A percentile compares a stretch with the other conserved stretches of the same genome.
Conservation (phyloP, 2,113 vertebrate species). For the Mustelus asterias region DNA sequence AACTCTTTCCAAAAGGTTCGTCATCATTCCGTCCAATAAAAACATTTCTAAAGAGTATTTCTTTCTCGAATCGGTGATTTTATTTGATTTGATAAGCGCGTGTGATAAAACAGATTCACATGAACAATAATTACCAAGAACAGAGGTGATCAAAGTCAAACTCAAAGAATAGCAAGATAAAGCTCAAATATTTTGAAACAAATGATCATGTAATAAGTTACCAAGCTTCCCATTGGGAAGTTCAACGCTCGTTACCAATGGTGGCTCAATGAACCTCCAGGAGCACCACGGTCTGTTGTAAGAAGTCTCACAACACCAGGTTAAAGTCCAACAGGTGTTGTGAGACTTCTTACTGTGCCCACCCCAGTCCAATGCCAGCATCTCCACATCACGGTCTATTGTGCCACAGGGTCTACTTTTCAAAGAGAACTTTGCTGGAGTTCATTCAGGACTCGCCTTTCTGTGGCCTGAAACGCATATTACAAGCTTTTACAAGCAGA, state of each 20-base stretch:
- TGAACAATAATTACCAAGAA: not conserved
- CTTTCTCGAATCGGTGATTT: not conserved
- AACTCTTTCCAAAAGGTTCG: not conserved
- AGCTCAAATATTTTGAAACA: not conserved
- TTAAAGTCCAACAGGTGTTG: too few species aligned
- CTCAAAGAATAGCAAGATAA: not conserved
- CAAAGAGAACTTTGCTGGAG: not conserved
- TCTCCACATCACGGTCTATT: not conserved
- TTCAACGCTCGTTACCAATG: not conserved
- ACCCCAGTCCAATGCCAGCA: too few species aligned
- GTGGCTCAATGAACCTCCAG: not conserved
- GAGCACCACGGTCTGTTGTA: too few species aligned
- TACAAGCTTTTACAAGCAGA: not conserved
- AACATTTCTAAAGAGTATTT: not conserved
- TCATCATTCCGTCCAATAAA: not conserved
- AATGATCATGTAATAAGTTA: not conserved
- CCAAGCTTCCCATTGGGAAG: not conserved
- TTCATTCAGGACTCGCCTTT: not conserved
- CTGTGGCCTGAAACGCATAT: not conserved
- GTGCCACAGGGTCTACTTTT: not conserved
- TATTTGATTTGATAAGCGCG: conserved; percentile 11
- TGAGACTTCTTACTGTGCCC: too few species aligned
- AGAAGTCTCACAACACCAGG: too few species aligned
- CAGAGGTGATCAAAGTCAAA: not conserved
- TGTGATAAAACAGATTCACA: conserved; percentile 24